Conservation (phyloP, 2,113 vertebrate species). For the Symphodus melops region DNA sequence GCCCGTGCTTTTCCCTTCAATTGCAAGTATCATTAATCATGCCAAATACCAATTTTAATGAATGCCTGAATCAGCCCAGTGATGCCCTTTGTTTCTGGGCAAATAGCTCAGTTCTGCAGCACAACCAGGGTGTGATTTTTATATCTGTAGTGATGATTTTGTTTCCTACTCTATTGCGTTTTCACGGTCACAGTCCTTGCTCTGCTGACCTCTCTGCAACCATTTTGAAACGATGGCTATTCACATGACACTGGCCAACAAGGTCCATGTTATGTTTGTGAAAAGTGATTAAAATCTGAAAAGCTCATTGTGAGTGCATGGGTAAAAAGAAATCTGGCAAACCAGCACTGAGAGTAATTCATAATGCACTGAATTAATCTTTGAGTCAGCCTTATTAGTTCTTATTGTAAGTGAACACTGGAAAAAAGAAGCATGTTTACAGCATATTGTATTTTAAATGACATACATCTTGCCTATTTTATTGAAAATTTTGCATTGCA, state of each 20-base stretch:
- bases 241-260: background rate
- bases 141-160: conserved; percentile 46
- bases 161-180: conserved; percentile 39
- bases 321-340: conserved; percentile 10
- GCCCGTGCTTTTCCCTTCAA: conserved; percentile 55
- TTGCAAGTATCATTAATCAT: conserved; percentile 82
- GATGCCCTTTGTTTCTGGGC: conserved; percentile 66
- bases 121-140: conserved; percentile 51
- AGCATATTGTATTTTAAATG: background rate
- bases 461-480: conserved; percentile 12
- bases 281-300: conserved; percentile 9
- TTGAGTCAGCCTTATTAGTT: conserved; percentile 7
- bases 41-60: conserved; percentile 80
- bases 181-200: conserved; percentile 39
- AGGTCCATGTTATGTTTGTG: background rate
- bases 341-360: conserved; percentile 6
- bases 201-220: conserved; percentile 20
- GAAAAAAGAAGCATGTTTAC: background rate
- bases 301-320: conserved; percentile 11
- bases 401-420: background rate
- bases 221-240: background rate
- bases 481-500: conserved; percentile 12
- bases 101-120: conserved; percentile 55
- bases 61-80: conserved; percentile 64
- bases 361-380: conserved; percentile 27